Conservation (phyloP, 2,113 vertebrate genomes). For the Erythrolamprus reginae region DNA sequence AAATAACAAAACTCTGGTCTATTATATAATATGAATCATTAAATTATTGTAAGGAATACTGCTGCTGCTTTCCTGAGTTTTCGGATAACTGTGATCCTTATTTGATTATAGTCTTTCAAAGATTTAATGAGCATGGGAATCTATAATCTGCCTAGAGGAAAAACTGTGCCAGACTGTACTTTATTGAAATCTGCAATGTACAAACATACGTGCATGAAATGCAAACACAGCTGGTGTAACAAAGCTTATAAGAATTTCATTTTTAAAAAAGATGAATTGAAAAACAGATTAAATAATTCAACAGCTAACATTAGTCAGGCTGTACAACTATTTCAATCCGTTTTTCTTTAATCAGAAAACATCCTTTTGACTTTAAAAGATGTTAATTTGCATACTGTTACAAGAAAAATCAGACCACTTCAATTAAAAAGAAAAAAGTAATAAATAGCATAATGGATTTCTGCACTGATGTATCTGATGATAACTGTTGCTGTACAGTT, state of each 20-base stretch:
- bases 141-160: conserved; percentile 48
- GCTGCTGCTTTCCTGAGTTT: conserved; percentile 41
- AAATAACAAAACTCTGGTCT: conserved; percentile 27
- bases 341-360: conserved; percentile 36
- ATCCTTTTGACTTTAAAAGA: conserved; percentile 31
- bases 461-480: not conserved
- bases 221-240: conserved; percentile 50
- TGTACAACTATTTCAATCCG: conserved; percentile 28
- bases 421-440: conserved; percentile 20
- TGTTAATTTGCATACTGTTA: not conserved
- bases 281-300: conserved; percentile 41
- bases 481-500: not conserved
- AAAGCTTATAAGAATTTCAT: conserved; percentile 39
- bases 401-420: not conserved
- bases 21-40: conserved; percentile 30
- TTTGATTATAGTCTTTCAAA: conserved; percentile 43
- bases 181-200: conserved; percentile 49
- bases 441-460: conserved; percentile 7
- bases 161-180: conserved; percentile 37
- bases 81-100: conserved; percentile 39
- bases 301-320: conserved; percentile 36
- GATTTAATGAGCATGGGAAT: conserved; percentile 56
- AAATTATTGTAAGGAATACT: not conserved
- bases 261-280: conserved; percentile 20
- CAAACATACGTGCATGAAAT: conserved; percentile 54